A percentile compares a stretch with the other conserved stretches of the same genome.
Conservation (phyloP, 2,888 invertebrate species). For the Carcina quercana region DNA sequence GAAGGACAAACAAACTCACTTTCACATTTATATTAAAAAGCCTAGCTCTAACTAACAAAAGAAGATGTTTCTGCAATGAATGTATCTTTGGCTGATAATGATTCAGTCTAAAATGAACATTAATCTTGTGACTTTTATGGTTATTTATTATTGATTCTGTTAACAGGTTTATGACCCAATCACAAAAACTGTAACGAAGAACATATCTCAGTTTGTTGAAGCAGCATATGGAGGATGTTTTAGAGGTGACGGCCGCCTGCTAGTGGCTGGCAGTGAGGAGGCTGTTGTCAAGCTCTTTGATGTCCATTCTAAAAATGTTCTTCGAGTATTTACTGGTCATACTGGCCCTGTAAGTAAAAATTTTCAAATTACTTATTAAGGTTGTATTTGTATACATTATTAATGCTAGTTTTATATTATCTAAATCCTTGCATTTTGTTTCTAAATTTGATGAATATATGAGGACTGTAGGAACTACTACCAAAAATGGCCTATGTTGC, state of each 20-base stretch:
- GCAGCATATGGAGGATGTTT: conserved; percentile 91
- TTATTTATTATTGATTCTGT: too few species aligned
- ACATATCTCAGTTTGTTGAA: conserved; percentile 87
- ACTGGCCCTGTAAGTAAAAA: conserved; percentile 77
- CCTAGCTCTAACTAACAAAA: too few species aligned
- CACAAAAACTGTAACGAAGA: conserved; percentile 87
- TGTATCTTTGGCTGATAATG: too few species aligned
- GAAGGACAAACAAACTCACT: too few species aligned
- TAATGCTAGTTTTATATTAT: conserved; percentile 1
- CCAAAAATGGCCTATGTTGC: too few species aligned
- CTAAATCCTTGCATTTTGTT: too few species aligned
- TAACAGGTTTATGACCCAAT: conserved; percentile 89
- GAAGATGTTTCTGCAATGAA: too few species aligned
- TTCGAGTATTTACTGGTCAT: conserved; percentile 91
- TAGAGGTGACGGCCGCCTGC: conserved; percentile 85
- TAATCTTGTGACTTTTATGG: too few species aligned
- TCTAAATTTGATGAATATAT: too few species aligned
- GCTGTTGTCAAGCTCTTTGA: conserved; percentile 91
- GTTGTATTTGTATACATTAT: conserved; percentile 1
- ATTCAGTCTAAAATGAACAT: too few species aligned
- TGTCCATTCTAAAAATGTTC: conserved; percentile 84
- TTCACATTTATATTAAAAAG: too few species aligned
- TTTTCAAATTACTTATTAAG: neutral
- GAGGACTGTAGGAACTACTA: too few species aligned
- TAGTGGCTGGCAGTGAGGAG: conserved; percentile 94